Conservation (phyloP, 2,888 invertebrate genomes). For the Uloborus plumipes region DNA sequence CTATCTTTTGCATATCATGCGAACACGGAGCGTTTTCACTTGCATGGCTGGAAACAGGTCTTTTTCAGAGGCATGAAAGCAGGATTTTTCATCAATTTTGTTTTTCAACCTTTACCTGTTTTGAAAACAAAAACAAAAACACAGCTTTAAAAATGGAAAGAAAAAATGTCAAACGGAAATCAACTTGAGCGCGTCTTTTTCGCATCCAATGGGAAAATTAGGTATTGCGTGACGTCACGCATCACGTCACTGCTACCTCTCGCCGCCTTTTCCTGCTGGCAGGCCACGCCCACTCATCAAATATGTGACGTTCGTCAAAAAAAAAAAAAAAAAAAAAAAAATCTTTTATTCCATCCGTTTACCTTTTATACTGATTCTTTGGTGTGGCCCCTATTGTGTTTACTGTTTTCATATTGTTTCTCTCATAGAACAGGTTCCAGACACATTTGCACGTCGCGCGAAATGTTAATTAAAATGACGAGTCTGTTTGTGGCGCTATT, state of each 20-base stretch:
- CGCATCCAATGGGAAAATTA: slow-evolving; percentile 40
- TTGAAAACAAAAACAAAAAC: neutral
- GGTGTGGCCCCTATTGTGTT: slow-evolving; percentile 4
- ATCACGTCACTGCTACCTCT: slow-evolving; percentile 44
- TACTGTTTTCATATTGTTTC: slow-evolving; percentile 21
- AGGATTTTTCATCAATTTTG: neutral
- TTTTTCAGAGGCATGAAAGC: neutral
- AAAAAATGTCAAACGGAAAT: slow-evolving; percentile 10
- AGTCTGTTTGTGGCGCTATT: slow-evolving; percentile 33
- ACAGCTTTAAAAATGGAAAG: neutral
- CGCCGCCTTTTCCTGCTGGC: slow-evolving; percentile 58
- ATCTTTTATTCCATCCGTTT: neutral
- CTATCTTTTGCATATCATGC: too few relatives aligned
- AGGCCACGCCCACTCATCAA: slow-evolving; percentile 63
- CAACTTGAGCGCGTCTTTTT: slow-evolving; percentile 34
- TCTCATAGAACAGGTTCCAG: neutral
- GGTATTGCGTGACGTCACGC: slow-evolving; percentile 58
- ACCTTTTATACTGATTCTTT: slow-evolving; percentile 14
- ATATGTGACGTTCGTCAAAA: slow-evolving; percentile 63
- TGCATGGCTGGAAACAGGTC: too few relatives aligned
- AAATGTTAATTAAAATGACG: slow-evolving; percentile 60
- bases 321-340: slow-evolving; percentile 2
- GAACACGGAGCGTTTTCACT: too few relatives aligned
- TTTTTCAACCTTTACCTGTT: neutral
- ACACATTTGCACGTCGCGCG: slow-evolving; percentile 15